These are phyloP conservation scores for Hyppa rectilinea DNA, from an alignment of 2,888 invertebrate genomes.

Conservation along the genomic window DNA sequence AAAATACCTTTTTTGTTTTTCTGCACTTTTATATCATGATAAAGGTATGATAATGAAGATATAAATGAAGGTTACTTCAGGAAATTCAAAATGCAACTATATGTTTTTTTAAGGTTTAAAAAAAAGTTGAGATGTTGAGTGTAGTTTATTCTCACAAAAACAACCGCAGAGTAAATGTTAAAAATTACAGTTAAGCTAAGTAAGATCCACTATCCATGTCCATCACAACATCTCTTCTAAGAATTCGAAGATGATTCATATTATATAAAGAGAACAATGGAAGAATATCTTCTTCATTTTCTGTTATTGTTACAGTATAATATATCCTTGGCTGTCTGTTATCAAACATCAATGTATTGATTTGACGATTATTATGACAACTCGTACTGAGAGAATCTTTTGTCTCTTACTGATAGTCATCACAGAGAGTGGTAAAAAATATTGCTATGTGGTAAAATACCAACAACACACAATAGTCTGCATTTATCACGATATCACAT, in stretches of 20 bases:
- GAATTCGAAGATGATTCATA: constrained; percentile 28
- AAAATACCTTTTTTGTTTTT: no score
- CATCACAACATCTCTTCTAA: constrained; percentile 8
- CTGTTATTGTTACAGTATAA: constrained; percentile 18
- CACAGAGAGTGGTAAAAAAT: constrained; percentile 4
- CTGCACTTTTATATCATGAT: no score
- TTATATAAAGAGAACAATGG: not conserved
- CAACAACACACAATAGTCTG: constrained; percentile 41
- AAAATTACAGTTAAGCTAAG: no score
- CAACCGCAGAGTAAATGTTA: no score
- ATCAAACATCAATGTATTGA: constrained; percentile 7
- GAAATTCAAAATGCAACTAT: no score
- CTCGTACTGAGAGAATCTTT: not conserved
- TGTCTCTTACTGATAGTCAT: not conserved
- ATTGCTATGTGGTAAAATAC: constrained; percentile 1
- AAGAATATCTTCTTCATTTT: not conserved
- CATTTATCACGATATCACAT: constrained; percentile 56
- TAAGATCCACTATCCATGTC: no score
- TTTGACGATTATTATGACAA: constrained; percentile 13
- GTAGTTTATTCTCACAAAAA: no score
- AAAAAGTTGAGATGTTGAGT: no score
- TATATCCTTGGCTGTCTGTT: constrained; percentile 5
- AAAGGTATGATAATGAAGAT: no score
- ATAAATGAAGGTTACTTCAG: no score
- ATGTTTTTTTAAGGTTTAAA: no score